Base-by-base conservation (phyloP, 2,797 vertebrate species). In the Erethizon dorsatum region DNA sequence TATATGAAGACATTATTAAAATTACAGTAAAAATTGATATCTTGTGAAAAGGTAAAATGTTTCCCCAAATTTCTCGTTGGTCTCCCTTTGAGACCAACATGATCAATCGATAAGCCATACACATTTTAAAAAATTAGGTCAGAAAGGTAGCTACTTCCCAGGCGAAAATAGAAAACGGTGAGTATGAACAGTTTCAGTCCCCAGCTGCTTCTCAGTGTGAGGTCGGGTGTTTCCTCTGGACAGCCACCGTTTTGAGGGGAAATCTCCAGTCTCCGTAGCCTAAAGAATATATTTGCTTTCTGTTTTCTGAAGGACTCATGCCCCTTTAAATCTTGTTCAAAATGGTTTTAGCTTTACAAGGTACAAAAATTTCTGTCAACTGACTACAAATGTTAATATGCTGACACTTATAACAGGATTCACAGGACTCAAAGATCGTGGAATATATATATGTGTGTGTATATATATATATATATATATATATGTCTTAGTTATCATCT, bases 61-160 rank as follows among this genome's bases (percentile, higher is more conserved):
- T 92, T 45, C 33, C 56, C 10, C n/a, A 83, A 57, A 73, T 75
- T 91, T 87, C 18, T 91, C 20, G 78, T 67, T 24, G 45, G 24
- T 22, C 22, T 13, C 61, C 17, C 65, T 94, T 77, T 75, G 63
- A 73, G 59, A 69, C 50, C 47, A 3, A 67, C 7, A 82, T 45
- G 20, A 8, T 41, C 85, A 54, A 65, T 71, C 24, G 87, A 89
- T 92, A 96, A 91, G 15, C 65, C 65, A 80, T 69, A 94, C 82
- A 83, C 41, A 82, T 5, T 94, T 90, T 12, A 93, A 96, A 91
- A 95, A 79, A 69, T 78, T 59, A 52, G 20, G 18, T 59, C 83
- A 84, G 78, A 77, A 94, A 78, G 37, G n/a, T 85, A 82, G 15
- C 33, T 69, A 73, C 91, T 94, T 90, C 86, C 69, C 54, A 90